Evolutionary conservation across 1,140 invertebrate species (phyloP).

Genomic region (Aplysia californica): DNA sequence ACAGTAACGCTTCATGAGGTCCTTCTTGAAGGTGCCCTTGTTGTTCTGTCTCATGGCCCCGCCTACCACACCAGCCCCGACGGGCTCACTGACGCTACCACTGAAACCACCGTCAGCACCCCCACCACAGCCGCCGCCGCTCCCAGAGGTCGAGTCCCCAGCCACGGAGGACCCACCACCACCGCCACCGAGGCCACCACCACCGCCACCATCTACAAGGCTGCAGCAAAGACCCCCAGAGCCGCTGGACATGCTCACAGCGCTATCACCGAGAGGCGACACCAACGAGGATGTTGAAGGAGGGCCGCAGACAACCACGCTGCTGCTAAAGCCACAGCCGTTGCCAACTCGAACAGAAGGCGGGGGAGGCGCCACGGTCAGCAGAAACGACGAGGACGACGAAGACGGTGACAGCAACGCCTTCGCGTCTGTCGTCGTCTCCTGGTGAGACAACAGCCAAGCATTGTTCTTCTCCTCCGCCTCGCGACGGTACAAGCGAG

Average conservation of each 20-base stretch:
- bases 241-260: neutral
- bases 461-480: too few species aligned
- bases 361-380: neutral
- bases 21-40: conserved; percentile 43
- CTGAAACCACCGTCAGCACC: conserved; percentile 6
- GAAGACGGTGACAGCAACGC: neutral
- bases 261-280: neutral
- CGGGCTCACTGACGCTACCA: neutral
- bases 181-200: too few species aligned
- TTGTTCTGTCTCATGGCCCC: neutral
- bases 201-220: too few species aligned
- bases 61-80: too few species aligned
- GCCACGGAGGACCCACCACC: too few species aligned
- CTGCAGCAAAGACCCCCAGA: too few species aligned
- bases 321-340: too few species aligned
- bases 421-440: neutral
- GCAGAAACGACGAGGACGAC: neutral
- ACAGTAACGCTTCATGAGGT: conserved; percentile 46
- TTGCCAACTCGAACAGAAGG: too few species aligned
- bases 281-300: neutral
- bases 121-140: neutral
- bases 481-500: too few species aligned
- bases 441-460: neutral
- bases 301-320: too few species aligned
- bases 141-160: too few species aligned